Percentiles rank a stretch among this genome's conserved stretches.
phyloP scores from a whole-genome alignment of 2,797 vertebrate species.

The Bradypodion pumilum region DNA sequence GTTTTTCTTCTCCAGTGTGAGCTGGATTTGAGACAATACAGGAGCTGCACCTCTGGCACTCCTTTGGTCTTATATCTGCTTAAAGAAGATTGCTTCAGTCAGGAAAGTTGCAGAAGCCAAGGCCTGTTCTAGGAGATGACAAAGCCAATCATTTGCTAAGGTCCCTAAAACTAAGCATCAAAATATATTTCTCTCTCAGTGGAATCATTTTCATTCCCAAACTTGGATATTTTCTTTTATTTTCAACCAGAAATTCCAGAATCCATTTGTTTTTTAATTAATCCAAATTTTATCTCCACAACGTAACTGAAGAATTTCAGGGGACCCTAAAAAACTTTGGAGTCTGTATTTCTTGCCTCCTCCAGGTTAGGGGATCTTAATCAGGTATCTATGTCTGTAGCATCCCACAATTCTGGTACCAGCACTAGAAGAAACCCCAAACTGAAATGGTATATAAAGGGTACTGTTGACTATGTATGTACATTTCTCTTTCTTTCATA shows the following conservation, averaged over 20 bases:
- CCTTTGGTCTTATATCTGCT: neutral
- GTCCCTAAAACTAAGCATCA: neutral
- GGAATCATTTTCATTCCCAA: too few relatives aligned
- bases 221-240: too few relatives aligned
- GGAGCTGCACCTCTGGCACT: neutral
- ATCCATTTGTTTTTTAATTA: neutral
- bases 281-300: neutral
- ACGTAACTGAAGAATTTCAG: too few relatives aligned
- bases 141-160: neutral
- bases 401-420: neutral
- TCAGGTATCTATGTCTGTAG: neutral
- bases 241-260: neutral
- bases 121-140: neutral
- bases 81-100: too few relatives aligned
- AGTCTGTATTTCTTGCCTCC: neutral
- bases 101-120: neutral
- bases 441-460: too few relatives aligned
- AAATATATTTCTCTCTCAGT: neutral
- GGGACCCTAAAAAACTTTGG: neutral
- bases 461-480: too few relatives aligned
- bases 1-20: too few relatives aligned
- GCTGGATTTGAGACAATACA: neutral
- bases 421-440: neutral
- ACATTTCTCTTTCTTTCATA: too few relatives aligned
- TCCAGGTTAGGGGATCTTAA: neutral